Percentiles rank a stretch among this genome's conserved stretches.
phyloP scores from a whole-genome alignment of 2,888 invertebrate species.

The Drosophila melanocephala region DNA sequence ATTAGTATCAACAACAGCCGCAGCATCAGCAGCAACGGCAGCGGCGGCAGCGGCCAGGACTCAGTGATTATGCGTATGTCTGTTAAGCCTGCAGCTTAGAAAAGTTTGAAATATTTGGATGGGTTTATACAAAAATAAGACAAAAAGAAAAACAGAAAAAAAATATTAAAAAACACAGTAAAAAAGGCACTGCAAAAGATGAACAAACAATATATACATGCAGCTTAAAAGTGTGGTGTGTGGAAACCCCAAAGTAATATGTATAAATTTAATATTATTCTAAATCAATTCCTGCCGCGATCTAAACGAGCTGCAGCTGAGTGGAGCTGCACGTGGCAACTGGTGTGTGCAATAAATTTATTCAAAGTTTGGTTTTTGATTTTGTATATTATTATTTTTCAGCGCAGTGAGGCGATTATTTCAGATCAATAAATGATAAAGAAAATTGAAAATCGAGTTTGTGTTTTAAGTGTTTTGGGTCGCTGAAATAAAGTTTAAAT shows the following conservation, averaged over 20 bases:
- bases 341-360: neutral
- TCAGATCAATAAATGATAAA: neutral
- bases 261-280: constrained; percentile 1
- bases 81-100: constrained; percentile 64
- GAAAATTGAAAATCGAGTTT: neutral
- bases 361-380: neutral
- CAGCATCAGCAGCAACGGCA: constrained; percentile 14
- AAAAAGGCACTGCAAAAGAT: constrained; percentile 10
- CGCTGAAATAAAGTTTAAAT: neutral
- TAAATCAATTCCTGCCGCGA: neutral
- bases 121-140: constrained; percentile 37
- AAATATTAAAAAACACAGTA: neutral
- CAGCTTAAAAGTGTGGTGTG: constrained; percentile 13
- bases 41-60: constrained; percentile 8
- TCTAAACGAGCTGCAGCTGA: neutral
- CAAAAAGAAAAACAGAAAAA: constrained; percentile 5
- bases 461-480: accelerated
- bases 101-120: constrained; percentile 57
- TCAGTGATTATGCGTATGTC: constrained; percentile 59
- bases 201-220: constrained; percentile 18
- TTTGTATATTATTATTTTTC: neutral
- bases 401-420: neutral
- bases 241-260: constrained; percentile 1
- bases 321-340: too few relatives aligned
- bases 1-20: constrained; percentile 40